Evolutionary conservation across 2,113 vertebrate genomes (phyloP).

Genomic region (Marmota monax): DNA sequence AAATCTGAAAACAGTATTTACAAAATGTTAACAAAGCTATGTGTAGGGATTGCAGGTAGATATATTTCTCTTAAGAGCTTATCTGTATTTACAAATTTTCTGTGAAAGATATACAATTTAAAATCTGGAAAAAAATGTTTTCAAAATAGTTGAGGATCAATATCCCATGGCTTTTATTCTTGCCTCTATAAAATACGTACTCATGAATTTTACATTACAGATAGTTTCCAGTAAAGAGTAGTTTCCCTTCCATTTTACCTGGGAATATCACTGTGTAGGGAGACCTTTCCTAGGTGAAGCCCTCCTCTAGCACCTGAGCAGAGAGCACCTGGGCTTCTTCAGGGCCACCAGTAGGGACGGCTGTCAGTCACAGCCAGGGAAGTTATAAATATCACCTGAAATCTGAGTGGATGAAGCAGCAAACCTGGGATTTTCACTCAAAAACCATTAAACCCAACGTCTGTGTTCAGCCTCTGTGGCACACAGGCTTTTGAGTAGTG

Average conservation of each 20-base stretch:
- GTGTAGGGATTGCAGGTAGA: background rate
- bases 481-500: background rate
- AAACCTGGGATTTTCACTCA: background rate
- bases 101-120: background rate
- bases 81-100: conserved; percentile 15
- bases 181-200: conserved; percentile 47
- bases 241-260: conserved; percentile 21
- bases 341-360: accelerated
- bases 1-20: background rate
- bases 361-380: background rate
- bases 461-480: background rate
- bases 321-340: no score
- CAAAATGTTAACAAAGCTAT: background rate
- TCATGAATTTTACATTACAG: conserved; percentile 65
- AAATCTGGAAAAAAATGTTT: conserved; percentile 42
- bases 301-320: background rate
- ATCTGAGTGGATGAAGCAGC: background rate
- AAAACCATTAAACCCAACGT: background rate
- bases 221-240: conserved; percentile 38
- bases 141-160: background rate
- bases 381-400: background rate
- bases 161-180: background rate
- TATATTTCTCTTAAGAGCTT: conserved; percentile 6
- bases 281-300: background rate
- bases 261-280: background rate